Evolutionary conservation across 2,113 vertebrate genomes (phyloP).

Genomic region (Megaceryle maxima): DNA sequence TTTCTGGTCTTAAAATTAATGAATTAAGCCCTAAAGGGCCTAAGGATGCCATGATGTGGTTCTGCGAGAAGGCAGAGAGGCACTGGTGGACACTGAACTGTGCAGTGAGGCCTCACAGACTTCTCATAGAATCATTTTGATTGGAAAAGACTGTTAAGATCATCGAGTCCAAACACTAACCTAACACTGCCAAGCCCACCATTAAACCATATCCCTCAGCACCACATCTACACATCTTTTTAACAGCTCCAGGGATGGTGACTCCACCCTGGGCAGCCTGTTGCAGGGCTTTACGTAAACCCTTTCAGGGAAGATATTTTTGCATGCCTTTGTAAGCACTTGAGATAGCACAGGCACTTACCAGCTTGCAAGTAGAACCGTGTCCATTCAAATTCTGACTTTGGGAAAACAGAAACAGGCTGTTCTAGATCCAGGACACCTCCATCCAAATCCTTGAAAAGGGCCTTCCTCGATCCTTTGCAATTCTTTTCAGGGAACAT

Average conservation of each 20-base stretch:
- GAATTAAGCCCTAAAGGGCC: neutral
- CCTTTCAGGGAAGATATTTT: too few species aligned
- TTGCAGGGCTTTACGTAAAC: too few species aligned
- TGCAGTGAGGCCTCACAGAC: neutral
- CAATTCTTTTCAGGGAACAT: neutral
- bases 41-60: neutral
- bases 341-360: neutral
- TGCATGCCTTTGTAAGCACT: neutral
- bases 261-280: too few species aligned
- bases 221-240: too few species aligned
- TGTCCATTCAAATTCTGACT: constrained; percentile 63
- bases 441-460: constrained; percentile 81
- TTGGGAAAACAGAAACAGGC: constrained; percentile 74
- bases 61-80: neutral
- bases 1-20: neutral
- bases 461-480: constrained; percentile 62
- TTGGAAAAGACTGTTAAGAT: too few species aligned
- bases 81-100: neutral
- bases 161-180: too few species aligned
- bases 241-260: too few species aligned
- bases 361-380: constrained; percentile 69
- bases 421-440: constrained; percentile 55
- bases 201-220: too few species aligned
- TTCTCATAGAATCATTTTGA: neutral
- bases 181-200: too few species aligned